Base-by-base conservation (phyloP, 2,113 vertebrate species). In the Nyctereutes procyonoides region DNA sequence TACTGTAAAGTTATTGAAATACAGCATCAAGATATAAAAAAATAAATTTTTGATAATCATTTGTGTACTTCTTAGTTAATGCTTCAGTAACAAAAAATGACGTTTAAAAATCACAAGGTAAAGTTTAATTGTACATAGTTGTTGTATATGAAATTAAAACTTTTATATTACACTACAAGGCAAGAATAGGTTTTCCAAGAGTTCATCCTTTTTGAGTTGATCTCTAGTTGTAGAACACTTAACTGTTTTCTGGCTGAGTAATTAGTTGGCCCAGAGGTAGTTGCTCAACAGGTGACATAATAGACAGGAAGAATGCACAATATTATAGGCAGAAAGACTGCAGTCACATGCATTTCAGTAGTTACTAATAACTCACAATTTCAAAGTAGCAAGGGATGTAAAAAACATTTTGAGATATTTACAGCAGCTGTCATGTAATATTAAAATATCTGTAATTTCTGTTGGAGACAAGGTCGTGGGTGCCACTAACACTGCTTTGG, bases 61-160 rank as follows among this genome's bases (percentile, higher is more conserved):
- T 94, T 79, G 80, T 38, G 8, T 95, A 88, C 56, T 55, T 97
- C 74, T 85, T 67, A 82, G 56, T 84, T 62, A 97, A 76, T 76
- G 8, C 1, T 62, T 95, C 3, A 71, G 19, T 85, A 83, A 92
- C 13, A 90, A 74, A 62, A 94, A 76, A 53, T 71, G 77, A 65
- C 5, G 69, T 86, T 91, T 83, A 90, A 94, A 95, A 94, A 87
- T 82, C 14, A 16, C 28, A 60, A 58, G 22, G 84, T 88, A 94
- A 90, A 73, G n/a, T 58, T 55, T 73, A 95, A 81, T 96, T 81
- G 14, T 91, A 71, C 93, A 93, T 73, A n/a, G 30, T 63, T 94
- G 24, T 89, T 81, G 19, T 60, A 69, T 63, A n/a, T 79, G 58
- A 60, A 93, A 90, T 80, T 77, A 77, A 91, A 43, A n/a, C 8